A percentile compares a stretch with the other conserved stretches of the same genome.
phyloP scores from a whole-genome alignment of 2,113 vertebrate species.

The Leptobrachium ailaonicum region DNA sequence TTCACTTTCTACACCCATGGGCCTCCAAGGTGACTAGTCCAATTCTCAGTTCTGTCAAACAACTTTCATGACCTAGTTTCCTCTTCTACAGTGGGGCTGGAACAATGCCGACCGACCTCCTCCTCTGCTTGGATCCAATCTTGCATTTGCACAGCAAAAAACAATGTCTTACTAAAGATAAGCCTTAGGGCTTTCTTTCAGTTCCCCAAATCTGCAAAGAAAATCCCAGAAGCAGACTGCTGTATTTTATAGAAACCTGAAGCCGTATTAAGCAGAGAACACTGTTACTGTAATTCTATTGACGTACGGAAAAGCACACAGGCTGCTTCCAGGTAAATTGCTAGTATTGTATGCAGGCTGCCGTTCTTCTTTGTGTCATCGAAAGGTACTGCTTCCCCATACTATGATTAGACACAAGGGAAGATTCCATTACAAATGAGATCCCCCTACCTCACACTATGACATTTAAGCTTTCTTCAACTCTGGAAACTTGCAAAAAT shows the following conservation, averaged over 20 bases:
- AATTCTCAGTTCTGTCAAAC: constrained; percentile 74
- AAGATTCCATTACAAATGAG: no score
- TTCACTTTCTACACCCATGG: constrained; percentile 64
- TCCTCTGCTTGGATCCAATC: constrained; percentile 55
- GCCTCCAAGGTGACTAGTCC: constrained; percentile 85
- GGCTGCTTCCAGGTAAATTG: neutral
- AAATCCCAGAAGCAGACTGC: constrained; percentile 22
- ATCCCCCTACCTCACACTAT: no score
- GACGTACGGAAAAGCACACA: neutral
- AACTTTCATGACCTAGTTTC: constrained; percentile 85
- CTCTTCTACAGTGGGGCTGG: constrained; percentile 57
- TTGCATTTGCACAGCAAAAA: constrained; percentile 53
- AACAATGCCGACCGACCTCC: constrained; percentile 54
- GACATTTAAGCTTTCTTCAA: no score
- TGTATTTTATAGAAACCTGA: constrained; percentile 25
- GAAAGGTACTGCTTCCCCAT: no score
- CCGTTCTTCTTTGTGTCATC: no score
- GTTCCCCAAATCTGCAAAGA: constrained; percentile 53
- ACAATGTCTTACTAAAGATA: constrained; percentile 51
- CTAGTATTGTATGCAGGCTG: no score
- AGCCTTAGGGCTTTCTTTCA: constrained; percentile 23
- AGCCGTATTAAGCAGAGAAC: constrained; percentile 20
- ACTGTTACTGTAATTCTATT: constrained; percentile 10
- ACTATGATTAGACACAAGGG: no score
- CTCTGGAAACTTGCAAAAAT: no score